Percentiles rank a stretch among this genome's conserved stretches.
Conservation (phyloP, 2,113 vertebrate genomes). For the Nothobranchius furzeri region DNA sequence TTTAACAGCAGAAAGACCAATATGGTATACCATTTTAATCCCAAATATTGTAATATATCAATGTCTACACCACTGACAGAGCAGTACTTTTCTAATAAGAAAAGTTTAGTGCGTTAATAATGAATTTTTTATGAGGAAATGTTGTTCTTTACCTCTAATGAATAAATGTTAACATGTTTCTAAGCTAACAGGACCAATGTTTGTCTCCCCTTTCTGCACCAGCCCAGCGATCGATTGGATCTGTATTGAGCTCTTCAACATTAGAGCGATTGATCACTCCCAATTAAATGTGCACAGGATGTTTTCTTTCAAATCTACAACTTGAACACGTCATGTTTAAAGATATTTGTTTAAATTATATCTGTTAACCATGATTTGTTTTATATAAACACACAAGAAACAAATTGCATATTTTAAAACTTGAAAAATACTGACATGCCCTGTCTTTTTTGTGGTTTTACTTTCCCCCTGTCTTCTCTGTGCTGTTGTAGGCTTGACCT, state of each 20-base stretch:
- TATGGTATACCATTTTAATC: too few species aligned
- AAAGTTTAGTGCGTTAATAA: neutral
- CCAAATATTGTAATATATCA: neutral
- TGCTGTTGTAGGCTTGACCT: conserved; percentile 90
- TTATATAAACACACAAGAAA: conserved; percentile 6
- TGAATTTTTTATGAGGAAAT: conserved; percentile 65
- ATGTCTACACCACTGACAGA: neutral
- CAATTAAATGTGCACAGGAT: conserved; percentile 90
- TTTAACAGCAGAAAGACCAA: neutral
- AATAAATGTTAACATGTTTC: conserved; percentile 97
- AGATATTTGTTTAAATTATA: conserved; percentile 46
- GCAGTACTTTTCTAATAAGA: neutral
- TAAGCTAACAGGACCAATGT: conserved; percentile 86
- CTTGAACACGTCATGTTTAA: conserved; percentile 46
- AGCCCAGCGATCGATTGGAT: conserved; percentile 85
- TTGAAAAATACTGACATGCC: conserved; percentile 57
- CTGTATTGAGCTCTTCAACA: conserved; percentile 93
- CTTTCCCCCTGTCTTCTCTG: conserved; percentile 54
- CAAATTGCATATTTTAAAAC: conserved; percentile 22
- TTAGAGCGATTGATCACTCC: conserved; percentile 92
- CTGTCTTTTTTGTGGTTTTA: conserved; percentile 63
- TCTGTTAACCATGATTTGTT: conserved; percentile 10
- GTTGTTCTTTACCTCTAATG: conserved; percentile 84
- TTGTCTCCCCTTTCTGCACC: conserved; percentile 86
- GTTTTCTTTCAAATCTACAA: conserved; percentile 84